Percentiles rank a stretch among this genome's conserved stretches.
phyloP scores from a whole-genome alignment of 2,113 vertebrate genomes.

The Corvus cornix region DNA sequence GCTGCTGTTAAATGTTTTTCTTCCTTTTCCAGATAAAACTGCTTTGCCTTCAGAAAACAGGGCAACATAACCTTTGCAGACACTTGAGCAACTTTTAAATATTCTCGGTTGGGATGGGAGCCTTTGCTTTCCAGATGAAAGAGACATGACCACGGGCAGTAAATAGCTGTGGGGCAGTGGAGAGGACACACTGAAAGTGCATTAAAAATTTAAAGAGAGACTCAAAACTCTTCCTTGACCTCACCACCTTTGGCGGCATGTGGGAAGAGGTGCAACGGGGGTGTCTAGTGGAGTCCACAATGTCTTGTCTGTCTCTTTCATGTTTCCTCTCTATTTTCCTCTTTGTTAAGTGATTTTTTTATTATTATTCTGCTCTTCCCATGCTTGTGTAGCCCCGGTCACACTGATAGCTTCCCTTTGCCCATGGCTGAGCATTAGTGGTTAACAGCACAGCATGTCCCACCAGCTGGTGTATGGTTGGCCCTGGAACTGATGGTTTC shows the following conservation, averaged over 20 bases:
- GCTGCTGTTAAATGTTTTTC: conserved; percentile 8
- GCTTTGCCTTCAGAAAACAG: conserved; percentile 17
- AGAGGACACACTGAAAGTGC: background rate
- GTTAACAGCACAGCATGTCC: background rate
- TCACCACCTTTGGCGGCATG: background rate
- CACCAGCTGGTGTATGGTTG: background rate
- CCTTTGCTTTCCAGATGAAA: conserved; percentile 22
- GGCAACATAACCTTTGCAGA: background rate
- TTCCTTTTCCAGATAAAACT: conserved; percentile 24
- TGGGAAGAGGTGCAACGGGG: background rate
- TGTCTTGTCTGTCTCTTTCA: background rate
- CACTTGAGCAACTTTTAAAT: conserved; percentile 31
- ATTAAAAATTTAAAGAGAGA: background rate
- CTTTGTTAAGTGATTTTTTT: background rate
- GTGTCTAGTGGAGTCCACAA: background rate
- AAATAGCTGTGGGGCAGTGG: background rate
- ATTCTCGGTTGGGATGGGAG: background rate
- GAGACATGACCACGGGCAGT: background rate
- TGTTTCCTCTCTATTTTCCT: background rate
- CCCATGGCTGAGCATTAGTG: background rate
- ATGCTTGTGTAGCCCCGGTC: background rate
- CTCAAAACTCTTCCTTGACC: background rate
- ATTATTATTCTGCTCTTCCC: background rate
- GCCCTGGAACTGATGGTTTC: background rate
- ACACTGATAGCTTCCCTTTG: background rate